phyloP scores from a whole-genome alignment of 2,888 invertebrate genomes.

The Epinotia brunnichana region DNA sequence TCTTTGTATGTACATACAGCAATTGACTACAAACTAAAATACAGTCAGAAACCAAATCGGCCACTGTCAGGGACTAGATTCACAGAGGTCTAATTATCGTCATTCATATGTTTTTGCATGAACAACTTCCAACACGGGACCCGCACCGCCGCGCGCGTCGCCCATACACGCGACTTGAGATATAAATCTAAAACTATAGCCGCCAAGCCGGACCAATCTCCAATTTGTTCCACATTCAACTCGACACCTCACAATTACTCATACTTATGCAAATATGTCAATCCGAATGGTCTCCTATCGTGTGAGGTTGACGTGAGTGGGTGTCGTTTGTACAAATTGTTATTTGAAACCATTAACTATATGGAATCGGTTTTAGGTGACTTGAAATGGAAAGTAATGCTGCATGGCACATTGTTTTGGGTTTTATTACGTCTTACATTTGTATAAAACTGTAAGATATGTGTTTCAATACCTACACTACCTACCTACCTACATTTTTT shows the following conservation, averaged over 20 bases:
- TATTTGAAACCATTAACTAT: slow-evolving; percentile 19
- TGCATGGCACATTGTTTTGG: neutral
- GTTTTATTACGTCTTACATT: neutral
- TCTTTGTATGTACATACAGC: no score
- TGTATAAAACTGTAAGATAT: no score
- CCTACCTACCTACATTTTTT: no score
- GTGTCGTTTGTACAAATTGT: slow-evolving; percentile 17
- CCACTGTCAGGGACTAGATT: no score
- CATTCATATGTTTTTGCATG: no score
- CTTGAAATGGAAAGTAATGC: slow-evolving; percentile 1
- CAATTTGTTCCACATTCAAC: slow-evolving; percentile 22
- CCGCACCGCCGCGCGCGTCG: no score
- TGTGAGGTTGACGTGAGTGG: slow-evolving; percentile 10
- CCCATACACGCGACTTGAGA: neutral
- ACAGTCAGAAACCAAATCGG: no score
- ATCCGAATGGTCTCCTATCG: slow-evolving; percentile 25
- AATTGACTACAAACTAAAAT: no score
- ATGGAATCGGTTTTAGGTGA: slow-evolving; percentile 13
- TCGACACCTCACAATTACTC: slow-evolving; percentile 26
- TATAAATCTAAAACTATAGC: neutral
- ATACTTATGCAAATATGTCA: slow-evolving; percentile 34
- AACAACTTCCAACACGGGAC: no score
- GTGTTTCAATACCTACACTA: no score
- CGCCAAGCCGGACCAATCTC: neutral
- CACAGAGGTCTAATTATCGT: no score